Evolutionary conservation across 2,888 invertebrate genomes (phyloP), one percentile per base, ranked within the genome.

Genomic region (Watsonalla binaria): DNA sequence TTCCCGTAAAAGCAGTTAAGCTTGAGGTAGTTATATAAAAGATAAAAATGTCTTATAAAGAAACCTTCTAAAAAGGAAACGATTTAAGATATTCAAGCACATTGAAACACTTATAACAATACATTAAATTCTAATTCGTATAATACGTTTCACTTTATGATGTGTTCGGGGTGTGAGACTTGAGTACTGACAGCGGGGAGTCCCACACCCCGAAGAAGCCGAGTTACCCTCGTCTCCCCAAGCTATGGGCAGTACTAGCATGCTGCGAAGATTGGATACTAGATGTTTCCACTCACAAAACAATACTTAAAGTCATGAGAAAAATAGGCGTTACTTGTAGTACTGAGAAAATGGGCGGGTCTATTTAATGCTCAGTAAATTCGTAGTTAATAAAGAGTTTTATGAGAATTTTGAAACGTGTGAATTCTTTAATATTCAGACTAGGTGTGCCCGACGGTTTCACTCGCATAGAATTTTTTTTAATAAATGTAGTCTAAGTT

Each of bases 51-150:
- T 2, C 37, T 37, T 37, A 37, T 8, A 37, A 37, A 5, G 9
- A 9, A 8, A 37, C 5, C 5, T 42, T 42, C 42, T 6, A 42
- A 42, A 11, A 11, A 9, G 2, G 42, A 11, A 42, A 11, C 9
- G 5, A 5, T 11, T 42, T 8, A 11, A 37, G 14, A 37, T 13
- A 49, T 39, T 37, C 49, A 15, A 13, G 35, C 46, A 13, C 46
- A 37, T 58, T 70, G 66, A 66, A 60, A 63, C 68, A 70, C 64
- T 73, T 72, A 67, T 76, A 72, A 70, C 78, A 71, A 75, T 78
- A 83, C 85, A 86, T 84, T 85, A 75, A 82, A 78, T 69, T 76
- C 65, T 75, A 75, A 81, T 83, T 75, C 75, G 66, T 70, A 59
- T 72, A 78, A 78, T 78, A 80, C 65, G 60, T 70, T 71, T 68